Base-by-base conservation (phyloP, 2,113 vertebrate species). In the Leptobrachium leishanense region DNA sequence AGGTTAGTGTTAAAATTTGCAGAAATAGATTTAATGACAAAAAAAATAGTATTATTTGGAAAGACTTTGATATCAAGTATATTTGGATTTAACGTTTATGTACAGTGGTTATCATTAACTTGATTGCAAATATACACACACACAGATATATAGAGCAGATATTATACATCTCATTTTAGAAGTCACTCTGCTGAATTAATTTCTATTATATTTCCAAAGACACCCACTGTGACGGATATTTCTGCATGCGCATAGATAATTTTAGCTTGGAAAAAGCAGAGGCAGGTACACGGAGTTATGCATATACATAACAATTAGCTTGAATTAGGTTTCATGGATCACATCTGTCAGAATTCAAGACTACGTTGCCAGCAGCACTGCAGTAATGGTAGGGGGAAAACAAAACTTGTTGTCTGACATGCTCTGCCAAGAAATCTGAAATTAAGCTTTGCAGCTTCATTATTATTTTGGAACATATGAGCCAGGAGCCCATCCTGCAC, bases 241-340 rank as follows among this genome's bases (percentile, higher is more conserved):
- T 57, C 11, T 40, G 20, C 46, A 50, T 50, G 53, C 50, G 10
- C 40, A 7, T 43, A n/a, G 74, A 76, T 76, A 62, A 77, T 70
- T 59, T 77, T 70, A 64, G 67, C 40, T 44, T 42, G 41, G 41
- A 43, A 31, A 44, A 65, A n/a, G 64, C 6, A 46, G 46, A 77
- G 71, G 46, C 68, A n/a, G 43, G 20, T 8, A 40, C 57, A 64
- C 2, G 1, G 42, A 78, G 70, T 64, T 55, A 72, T 65, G 59
- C 69, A 79, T 62, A 68, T 53, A 41, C 68, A 71, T 63, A 72
- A 79, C 46, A 79, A 72, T 79, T 79, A 65, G 43, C 44, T 66
- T 31, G 72, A 72, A 65, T 77, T 15, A 79, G 57, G 43, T 79
- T 72, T 72, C 62, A 53, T 43, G 12, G 68, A 72, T 43, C 43